A percentile compares a stretch with the other conserved stretches of the same genome.
These are phyloP conservation scores for Manis pentadactyla DNA, from an alignment of 2,797 vertebrate genomes.

Conservation along the genomic window DNA sequence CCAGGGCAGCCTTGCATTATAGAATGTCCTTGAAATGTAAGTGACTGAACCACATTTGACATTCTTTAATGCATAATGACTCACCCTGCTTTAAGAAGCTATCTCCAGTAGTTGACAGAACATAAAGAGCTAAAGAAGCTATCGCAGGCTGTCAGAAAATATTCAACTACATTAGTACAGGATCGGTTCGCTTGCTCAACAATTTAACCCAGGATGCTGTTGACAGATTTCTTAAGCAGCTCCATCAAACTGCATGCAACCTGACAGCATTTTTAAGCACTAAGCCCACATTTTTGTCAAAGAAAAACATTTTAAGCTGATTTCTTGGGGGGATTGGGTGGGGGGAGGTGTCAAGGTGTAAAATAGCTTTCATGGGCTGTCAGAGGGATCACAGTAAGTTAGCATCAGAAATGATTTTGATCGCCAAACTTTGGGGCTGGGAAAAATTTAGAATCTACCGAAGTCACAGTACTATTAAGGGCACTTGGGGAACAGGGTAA, in stretches of 20 bases:
- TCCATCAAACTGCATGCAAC: conserved; percentile 68
- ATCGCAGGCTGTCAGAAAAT: conserved; percentile 76
- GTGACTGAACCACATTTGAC: conserved; percentile 44
- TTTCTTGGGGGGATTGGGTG: conserved; percentile 54
- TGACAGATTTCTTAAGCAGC: conserved; percentile 74
- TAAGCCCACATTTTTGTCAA: conserved; percentile 69
- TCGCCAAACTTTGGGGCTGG: conserved; percentile 60
- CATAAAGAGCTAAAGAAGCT: conserved; percentile 69
- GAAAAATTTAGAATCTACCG: conserved; percentile 11
- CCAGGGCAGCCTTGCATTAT: conserved; percentile 1
- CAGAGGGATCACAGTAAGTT: conserved; percentile 69
- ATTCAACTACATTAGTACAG: conserved; percentile 62
- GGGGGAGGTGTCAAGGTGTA: conserved; percentile 56
- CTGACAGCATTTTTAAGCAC: conserved; percentile 76
- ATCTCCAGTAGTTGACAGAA: conserved; percentile 71
- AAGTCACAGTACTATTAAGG: conserved; percentile 48
- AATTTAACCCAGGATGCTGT: conserved; percentile 70
- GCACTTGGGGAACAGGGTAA: neutral
- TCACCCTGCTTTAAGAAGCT: conserved; percentile 65
- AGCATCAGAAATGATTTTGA: conserved; percentile 65
- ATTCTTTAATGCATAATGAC: conserved; percentile 63
- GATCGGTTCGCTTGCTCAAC: conserved; percentile 59
- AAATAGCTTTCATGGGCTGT: conserved; percentile 69
- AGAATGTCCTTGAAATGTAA: conserved; percentile 65
- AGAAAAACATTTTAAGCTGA: conserved; percentile 72